Conservation (phyloP, 2,888 invertebrate species). For the Cephus nigrinus region DNA sequence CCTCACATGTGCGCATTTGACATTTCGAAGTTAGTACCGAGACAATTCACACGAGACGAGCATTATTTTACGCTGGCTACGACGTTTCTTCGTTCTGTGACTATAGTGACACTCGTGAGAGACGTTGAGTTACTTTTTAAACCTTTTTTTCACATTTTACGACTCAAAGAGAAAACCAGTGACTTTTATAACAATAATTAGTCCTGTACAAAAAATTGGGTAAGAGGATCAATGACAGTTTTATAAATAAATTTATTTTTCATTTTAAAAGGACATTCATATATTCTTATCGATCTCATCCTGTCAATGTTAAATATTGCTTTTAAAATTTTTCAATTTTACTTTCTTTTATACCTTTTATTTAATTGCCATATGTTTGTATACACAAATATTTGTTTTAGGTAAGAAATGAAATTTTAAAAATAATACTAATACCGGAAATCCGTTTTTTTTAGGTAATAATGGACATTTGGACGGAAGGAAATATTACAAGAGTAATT, state of each 20-base stretch:
- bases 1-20: conserved; percentile 37
- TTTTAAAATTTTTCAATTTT: neutral
- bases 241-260: neutral
- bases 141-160: neutral
- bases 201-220: neutral
- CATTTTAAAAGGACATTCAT: neutral
- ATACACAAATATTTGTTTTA: neutral
- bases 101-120: neutral
- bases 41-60: conserved; percentile 32
- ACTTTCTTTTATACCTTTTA: neutral
- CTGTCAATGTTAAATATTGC: neutral
- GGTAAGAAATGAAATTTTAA: neutral
- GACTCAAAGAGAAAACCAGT: neutral
- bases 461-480: conserved; percentile 17
- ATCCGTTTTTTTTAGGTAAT: neutral
- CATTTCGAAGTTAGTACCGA: conserved; percentile 41
- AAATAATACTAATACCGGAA: neutral
- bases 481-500: conserved; percentile 12
- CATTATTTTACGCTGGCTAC: conserved; percentile 9
- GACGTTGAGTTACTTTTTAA: neutral
- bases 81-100: conserved; percentile 1
- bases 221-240: neutral
- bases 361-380: neutral
- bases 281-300: neutral
- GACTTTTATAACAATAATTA: neutral